Evolutionary conservation across 2,888 invertebrate genomes (phyloP), one percentile per base, ranked within the genome.

Genomic region (Drosophila recens): DNA sequence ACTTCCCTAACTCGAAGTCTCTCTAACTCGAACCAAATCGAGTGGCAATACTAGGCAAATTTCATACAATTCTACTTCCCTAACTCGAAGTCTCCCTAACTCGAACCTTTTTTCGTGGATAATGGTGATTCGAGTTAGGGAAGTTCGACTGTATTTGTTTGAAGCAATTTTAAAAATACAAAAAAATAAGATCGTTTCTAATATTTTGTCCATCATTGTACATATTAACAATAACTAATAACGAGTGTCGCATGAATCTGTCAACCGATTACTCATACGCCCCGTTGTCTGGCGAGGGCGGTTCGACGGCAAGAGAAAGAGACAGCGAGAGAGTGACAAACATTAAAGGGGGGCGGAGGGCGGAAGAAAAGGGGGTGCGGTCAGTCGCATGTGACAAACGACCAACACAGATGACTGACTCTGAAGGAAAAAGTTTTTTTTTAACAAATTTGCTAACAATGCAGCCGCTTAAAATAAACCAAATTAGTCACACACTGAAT

Each of bases 211-310:
- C 27, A 27, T 27, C 5, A 27, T 1, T 27, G 27, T 27, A 27
- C 27, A 46, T 56, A 65, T 30, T 8, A 67, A 65, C 72, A 78
- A 89, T 80, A 89, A 89, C 64, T 83, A 81, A 87, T 75, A 83
- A 79, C 49, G 53, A 73, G 66, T 79, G 69, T 40, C 63, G 59
- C 69, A 65, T 71, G 63, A 69, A 80, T 79, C 83, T 77, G 82
- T 77, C 71, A 74, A 71, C 65, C 72, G 64, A 68, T 76, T 77
- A 79, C 72, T 74, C 67, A 85, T 80, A 72, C 77, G 59, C 57
- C 75, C 43, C 36, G 54, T 68, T 33, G 54, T 68, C 36, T 62
- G 52, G 34, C 66, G 57, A 61, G 52, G 59, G 79, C 46, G 52
- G 40, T n/a, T 2, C 11, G 11, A 17, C 10, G 30, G 27, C 9